These are phyloP conservation scores for Pangasius larnaudii DNA, from an alignment of 2,797 vertebrate species.

Conservation along the genomic window DNA sequence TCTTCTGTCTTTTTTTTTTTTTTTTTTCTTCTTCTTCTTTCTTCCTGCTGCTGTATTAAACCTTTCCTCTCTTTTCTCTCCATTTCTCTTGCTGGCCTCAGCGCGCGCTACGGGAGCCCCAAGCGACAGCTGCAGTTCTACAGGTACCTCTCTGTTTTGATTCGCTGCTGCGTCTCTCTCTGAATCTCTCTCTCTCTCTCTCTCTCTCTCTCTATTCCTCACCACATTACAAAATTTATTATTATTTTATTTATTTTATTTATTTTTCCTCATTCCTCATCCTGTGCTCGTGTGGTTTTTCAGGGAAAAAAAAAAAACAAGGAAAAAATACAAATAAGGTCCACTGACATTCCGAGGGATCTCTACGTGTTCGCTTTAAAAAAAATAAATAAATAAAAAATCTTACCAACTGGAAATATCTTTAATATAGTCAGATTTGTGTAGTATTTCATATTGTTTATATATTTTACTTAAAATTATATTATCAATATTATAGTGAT, in stretches of 20 bases:
- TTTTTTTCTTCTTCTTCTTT: slow-evolving; percentile 29
- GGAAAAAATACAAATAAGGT: neutral
- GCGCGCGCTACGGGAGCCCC: slow-evolving; percentile 98
- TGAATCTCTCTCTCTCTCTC: slow-evolving; percentile 17
- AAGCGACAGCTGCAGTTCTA: slow-evolving; percentile 99
- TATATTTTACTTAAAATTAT: too few relatives aligned
- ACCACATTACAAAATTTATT: neutral
- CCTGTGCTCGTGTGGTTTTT: neutral
- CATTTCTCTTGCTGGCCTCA: slow-evolving; percentile 80
- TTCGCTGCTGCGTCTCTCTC: slow-evolving; percentile 1
- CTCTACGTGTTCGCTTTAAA: neutral
- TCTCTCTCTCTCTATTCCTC: slow-evolving; percentile 26
- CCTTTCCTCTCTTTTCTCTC: slow-evolving; percentile 58
- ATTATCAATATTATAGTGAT: too few relatives aligned
- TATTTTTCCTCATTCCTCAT: neutral
- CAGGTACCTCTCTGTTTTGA: slow-evolving; percentile 85
- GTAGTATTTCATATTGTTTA: neutral
- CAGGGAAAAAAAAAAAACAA: too few relatives aligned
- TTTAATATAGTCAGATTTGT: neutral
- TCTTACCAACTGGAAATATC: neutral
- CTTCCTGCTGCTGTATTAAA: slow-evolving; percentile 58
- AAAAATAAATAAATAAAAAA: too few relatives aligned
- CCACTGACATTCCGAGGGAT: too few relatives aligned
- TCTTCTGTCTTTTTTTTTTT: slow-evolving; percentile 1
- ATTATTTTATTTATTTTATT: too few relatives aligned